Conservation (phyloP, 2,797 vertebrate species). For the Natrix natrix region DNA sequence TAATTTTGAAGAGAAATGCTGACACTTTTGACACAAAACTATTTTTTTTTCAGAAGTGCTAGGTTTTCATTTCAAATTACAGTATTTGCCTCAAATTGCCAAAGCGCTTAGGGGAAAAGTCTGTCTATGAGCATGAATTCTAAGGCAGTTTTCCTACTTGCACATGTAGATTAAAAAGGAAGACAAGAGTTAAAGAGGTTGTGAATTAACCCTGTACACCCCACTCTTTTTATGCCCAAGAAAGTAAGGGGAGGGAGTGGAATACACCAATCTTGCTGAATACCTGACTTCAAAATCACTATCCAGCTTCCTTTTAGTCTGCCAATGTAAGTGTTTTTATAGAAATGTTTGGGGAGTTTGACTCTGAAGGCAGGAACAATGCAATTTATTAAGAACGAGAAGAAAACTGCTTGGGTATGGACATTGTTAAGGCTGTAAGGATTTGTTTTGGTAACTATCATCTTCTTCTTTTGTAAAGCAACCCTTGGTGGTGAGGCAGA, state of each 20-base stretch:
- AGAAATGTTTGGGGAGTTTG: background rate
- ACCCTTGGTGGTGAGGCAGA: background rate
- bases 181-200: background rate
- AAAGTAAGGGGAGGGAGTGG: background rate
- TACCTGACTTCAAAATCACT: background rate
- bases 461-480: background rate
- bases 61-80: background rate
- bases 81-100: background rate
- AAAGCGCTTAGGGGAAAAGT: background rate
- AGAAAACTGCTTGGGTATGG: background rate
- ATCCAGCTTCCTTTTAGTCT: background rate
- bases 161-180: background rate
- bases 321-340: background rate
- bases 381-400: background rate
- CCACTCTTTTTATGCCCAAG: background rate
- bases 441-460: background rate
- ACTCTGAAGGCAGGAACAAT: background rate
- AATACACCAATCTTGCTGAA: background rate
- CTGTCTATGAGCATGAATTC: background rate
- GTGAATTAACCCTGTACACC: background rate
- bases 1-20: background rate
- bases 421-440: background rate
- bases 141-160: background rate
- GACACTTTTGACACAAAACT: background rate
- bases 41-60: background rate